These are phyloP conservation scores for Mormyrus proboscirostris DNA, from an alignment of 2,797 vertebrate species.

Conservation along the genomic window DNA sequence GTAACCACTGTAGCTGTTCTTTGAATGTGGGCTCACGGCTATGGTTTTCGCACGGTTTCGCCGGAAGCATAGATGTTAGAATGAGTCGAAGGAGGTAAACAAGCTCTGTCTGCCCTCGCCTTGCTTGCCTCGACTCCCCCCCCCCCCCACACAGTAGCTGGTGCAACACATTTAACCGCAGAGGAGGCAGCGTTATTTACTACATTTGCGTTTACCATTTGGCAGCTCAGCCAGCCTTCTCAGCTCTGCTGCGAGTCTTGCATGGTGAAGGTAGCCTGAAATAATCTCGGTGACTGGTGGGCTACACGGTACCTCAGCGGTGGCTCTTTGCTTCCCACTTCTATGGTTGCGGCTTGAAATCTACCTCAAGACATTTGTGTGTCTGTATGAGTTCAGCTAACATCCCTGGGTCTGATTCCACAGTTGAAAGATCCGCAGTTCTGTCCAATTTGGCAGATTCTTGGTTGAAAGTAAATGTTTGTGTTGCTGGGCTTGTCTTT, in stretches of 20 bases:
- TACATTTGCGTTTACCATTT: background rate
- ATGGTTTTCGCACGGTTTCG: background rate
- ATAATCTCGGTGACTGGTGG: background rate
- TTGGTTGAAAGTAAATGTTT: background rate
- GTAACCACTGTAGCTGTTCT: constrained; percentile 11
- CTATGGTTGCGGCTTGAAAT: background rate
- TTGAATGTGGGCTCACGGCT: background rate
- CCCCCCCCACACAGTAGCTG: background rate
- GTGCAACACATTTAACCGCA: background rate
- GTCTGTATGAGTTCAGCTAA: background rate
- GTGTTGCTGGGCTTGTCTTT: background rate
- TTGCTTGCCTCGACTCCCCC: background rate
- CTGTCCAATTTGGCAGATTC: background rate
- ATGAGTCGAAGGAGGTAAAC: constrained; percentile 6
- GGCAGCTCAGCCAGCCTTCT: background rate
- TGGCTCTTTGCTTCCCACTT: background rate
- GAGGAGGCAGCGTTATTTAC: background rate
- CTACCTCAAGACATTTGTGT: background rate
- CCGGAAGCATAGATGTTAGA: background rate
- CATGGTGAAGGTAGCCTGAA: background rate
- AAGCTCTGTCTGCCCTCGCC: background rate
- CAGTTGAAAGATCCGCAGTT: background rate
- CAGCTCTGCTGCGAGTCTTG: background rate
- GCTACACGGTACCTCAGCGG: background rate
- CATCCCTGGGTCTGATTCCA: background rate